Conservation (phyloP, 2,888 invertebrate species). For the Sisyra nigra region DNA sequence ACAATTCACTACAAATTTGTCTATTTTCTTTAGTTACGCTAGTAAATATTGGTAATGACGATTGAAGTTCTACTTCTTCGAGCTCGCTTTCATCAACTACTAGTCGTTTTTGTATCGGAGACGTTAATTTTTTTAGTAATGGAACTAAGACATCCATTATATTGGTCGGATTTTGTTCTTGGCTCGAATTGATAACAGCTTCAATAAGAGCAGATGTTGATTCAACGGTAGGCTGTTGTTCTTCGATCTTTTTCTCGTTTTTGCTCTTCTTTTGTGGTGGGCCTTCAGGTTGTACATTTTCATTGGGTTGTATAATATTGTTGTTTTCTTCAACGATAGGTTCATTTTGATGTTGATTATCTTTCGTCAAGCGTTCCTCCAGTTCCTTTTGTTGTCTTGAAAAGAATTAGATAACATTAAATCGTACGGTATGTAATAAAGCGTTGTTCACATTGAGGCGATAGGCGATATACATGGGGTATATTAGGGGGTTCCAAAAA, state of each 20-base stretch:
- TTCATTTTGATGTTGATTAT: neutral
- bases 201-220: too few relatives aligned
- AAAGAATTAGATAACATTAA: too few relatives aligned
- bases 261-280: neutral
- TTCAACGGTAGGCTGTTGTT: neutral
- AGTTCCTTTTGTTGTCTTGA: neutral
- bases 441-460: too few relatives aligned
- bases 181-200: neutral
- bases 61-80: constrained; percentile 3
- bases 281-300: neutral
- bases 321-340: too few relatives aligned
- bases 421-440: too few relatives aligned
- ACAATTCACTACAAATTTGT: constrained; percentile 3
- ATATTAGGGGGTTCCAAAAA: too few relatives aligned
- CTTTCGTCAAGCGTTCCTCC: neutral
- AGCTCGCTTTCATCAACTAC: neutral
- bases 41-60: constrained; percentile 4
- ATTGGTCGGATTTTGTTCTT: neutral
- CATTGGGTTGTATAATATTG: too few relatives aligned
- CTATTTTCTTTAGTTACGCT: constrained; percentile 1
- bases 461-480: too few relatives aligned
- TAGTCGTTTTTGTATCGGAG: neutral
- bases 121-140: neutral
- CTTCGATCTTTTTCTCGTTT: neutral
- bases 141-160: neutral